phyloP scores from a whole-genome alignment of 2,888 invertebrate species.

The Macrosiphum euphorbiae region DNA sequence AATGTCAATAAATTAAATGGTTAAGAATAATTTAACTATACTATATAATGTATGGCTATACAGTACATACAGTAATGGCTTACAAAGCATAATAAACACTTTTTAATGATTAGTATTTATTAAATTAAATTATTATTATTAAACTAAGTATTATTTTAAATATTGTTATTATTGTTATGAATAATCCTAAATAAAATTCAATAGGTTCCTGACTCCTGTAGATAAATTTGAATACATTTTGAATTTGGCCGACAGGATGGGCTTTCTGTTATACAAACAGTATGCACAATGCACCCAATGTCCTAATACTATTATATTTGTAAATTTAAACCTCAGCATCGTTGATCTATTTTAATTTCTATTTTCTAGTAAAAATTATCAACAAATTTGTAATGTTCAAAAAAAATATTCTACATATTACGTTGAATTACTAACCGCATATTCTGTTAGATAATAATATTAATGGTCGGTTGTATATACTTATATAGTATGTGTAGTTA shows the following conservation, averaged over 20 bases:
- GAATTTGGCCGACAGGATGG: background rate
- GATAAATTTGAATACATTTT: background rate
- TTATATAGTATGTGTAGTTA: background rate
- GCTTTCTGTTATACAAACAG: background rate
- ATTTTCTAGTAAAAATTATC: background rate
- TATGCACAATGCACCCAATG: background rate
- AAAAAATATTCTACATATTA: background rate
- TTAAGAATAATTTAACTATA: background rate
- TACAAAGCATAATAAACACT: background rate
- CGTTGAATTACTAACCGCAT: no score
- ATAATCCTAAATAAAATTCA: background rate
- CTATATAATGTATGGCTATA: background rate
- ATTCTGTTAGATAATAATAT: background rate
- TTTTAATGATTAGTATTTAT: background rate
- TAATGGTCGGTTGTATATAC: background rate
- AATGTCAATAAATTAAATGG: background rate
- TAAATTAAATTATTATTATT: background rate
- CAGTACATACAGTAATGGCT: background rate
- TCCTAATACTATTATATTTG: background rate
- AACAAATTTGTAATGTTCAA: background rate
- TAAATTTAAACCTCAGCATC: background rate
- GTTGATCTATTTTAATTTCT: background rate
- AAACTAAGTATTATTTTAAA: background rate
- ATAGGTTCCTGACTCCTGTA: background rate
- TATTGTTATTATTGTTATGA: background rate